phyloP scores from a whole-genome alignment of 2,113 vertebrate genomes.

The Hemiscyllium ocellatum region DNA sequence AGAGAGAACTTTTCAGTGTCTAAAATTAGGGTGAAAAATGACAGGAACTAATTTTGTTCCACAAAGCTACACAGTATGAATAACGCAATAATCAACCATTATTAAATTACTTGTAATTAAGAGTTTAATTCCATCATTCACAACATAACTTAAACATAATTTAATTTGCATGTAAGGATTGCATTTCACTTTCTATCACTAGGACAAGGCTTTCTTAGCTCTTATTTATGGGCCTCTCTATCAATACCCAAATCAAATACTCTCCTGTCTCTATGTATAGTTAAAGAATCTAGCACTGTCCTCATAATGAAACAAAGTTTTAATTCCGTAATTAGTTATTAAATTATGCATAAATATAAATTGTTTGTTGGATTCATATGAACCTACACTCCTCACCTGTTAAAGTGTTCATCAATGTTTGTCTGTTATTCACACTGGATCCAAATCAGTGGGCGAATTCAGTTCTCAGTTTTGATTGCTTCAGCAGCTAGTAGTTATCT shows the following conservation, averaged over 20 bases:
- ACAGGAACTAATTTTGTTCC: neutral
- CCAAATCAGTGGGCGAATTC: neutral
- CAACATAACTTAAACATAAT: neutral
- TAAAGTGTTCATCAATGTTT: neutral
- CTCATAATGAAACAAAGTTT: neutral
- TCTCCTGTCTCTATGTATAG: neutral
- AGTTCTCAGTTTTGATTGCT: neutral
- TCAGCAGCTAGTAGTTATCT: neutral
- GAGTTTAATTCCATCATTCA: neutral
- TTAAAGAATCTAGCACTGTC: neutral
- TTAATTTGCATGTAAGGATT: neutral
- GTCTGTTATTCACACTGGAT: neutral
- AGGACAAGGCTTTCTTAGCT: neutral
- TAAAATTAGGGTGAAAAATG: slow-evolving; percentile 4
- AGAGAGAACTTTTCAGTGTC: neutral
- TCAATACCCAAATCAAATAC: neutral
- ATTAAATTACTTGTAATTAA: neutral
- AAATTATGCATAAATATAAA: neutral
- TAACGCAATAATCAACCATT: neutral
- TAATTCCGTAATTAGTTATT: neutral
- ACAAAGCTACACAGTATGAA: neutral
- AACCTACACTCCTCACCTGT: no score
- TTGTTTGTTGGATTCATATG: neutral
- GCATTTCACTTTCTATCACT: neutral
- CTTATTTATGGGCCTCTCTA: neutral